These are phyloP conservation scores for Entelurus aequoreus DNA, from an alignment of 2,113 vertebrate species.

Conservation along the genomic window DNA sequence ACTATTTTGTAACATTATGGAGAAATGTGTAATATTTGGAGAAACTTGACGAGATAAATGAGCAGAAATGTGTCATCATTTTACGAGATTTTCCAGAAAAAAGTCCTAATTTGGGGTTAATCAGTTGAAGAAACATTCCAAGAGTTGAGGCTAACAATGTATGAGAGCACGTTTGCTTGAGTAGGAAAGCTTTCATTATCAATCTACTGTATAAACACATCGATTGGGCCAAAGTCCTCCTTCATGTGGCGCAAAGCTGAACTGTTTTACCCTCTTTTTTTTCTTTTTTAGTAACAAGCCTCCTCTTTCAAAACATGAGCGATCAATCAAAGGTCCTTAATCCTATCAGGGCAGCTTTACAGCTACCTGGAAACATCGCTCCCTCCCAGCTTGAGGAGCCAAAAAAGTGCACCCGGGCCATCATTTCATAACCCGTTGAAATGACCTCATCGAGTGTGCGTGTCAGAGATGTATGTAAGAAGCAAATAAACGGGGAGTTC, in stretches of 20 bases:
- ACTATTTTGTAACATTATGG: too few relatives aligned
- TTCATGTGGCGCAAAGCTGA: not conserved
- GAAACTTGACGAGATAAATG: too few relatives aligned
- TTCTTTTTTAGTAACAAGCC: not conserved
- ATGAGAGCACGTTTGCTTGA: slow-evolving; percentile 42
- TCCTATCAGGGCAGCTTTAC: slow-evolving; percentile 60
- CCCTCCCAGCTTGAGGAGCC: slow-evolving; percentile 19
- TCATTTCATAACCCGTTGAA: slow-evolving; percentile 13
- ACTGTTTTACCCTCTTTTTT: not conserved
- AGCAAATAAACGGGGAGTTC: slow-evolving; percentile 63
- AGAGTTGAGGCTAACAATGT: too few relatives aligned
- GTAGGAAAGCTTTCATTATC: slow-evolving; percentile 34
- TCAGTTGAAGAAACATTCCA: too few relatives aligned
- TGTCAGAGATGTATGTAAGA: slow-evolving; percentile 57
- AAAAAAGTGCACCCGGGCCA: not conserved
- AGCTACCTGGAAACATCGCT: slow-evolving; percentile 34
- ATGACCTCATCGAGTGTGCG: slow-evolving; percentile 35
- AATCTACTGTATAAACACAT: slow-evolving; percentile 9
- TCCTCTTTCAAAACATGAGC: slow-evolving; percentile 44
- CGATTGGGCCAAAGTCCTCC: slow-evolving; percentile 27
- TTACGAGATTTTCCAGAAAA: too few relatives aligned
- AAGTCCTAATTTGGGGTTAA: too few relatives aligned
- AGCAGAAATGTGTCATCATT: too few relatives aligned
- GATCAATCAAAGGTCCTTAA: slow-evolving; percentile 52
- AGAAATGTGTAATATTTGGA: too few relatives aligned